These are phyloP conservation scores for Tryphoninae sp. DNA, from an alignment of 2,888 invertebrate species.

Conservation along the genomic window DNA sequence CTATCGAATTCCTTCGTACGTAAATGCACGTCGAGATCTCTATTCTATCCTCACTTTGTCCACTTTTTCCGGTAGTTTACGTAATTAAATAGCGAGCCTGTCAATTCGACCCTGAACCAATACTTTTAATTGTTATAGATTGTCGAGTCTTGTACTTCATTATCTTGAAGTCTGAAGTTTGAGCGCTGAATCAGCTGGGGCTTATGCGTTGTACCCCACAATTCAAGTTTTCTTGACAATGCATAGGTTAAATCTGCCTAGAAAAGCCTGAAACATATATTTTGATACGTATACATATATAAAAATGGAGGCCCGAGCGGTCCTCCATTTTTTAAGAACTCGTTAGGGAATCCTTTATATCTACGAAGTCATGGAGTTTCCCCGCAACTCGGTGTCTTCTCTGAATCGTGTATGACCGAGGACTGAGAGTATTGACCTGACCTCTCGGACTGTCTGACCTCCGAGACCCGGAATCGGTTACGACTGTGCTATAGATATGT, in stretches of 20 bases:
- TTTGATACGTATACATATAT: not conserved
- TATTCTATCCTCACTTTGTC: slow-evolving; percentile 29
- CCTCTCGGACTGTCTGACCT: slow-evolving; percentile 38
- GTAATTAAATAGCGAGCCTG: not conserved
- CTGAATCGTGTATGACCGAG: not conserved
- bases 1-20: slow-evolving; percentile 48
- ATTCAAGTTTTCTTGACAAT: not conserved
- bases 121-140: not conserved
- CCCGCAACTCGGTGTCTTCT: not conserved
- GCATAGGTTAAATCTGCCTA: not conserved
- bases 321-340: slow-evolving; percentile 15
- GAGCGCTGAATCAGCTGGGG: not conserved
- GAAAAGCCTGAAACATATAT: not conserved
- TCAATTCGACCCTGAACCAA: not conserved
- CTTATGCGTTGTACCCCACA: too few species aligned
- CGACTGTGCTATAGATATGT: slow-evolving; percentile 36
- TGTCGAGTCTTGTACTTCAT: too few species aligned
- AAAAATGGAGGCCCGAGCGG: not conserved
- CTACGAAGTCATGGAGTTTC: slow-evolving; percentile 18
- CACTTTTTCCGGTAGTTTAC: not conserved
- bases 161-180: not conserved
- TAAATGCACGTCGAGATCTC: slow-evolving; percentile 28
- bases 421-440: slow-evolving; percentile 29
- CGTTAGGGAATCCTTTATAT: slow-evolving; percentile 19
- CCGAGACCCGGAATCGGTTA: slow-evolving; percentile 14